A percentile compares a stretch with the other conserved stretches of the same genome.
phyloP scores from a whole-genome alignment of 2,113 vertebrate genomes.

The Notarius lentiginosus region DNA sequence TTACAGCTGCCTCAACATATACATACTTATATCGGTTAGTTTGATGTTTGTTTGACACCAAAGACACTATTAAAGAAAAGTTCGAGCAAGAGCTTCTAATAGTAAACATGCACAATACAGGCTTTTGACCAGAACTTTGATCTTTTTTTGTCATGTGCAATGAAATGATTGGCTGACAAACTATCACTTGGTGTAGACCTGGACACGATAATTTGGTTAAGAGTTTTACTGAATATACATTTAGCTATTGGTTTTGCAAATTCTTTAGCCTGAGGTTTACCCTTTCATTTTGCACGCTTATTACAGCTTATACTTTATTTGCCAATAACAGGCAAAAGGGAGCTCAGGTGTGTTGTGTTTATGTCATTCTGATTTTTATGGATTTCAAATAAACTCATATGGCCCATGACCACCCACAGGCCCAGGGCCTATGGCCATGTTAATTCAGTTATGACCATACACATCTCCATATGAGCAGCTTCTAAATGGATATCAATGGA shows the following conservation, averaged over 20 bases:
- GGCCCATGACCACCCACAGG: background rate
- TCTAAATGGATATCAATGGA: background rate
- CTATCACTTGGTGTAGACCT: background rate
- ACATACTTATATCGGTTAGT: background rate
- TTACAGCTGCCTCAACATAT: background rate
- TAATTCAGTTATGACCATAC: background rate
- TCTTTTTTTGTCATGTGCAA: background rate
- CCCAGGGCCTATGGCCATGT: conserved; percentile 8
- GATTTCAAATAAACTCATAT: background rate
- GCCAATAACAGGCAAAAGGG: background rate
- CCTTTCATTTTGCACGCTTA: background rate
- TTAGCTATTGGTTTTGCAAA: background rate
- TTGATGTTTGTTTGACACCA: background rate
- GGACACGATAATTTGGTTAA: background rate
- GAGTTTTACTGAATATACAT: background rate
- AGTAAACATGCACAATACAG: background rate
- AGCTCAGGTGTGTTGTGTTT: background rate
- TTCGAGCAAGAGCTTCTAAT: background rate
- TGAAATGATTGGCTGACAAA: background rate
- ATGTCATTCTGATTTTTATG: background rate
- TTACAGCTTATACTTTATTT: background rate
- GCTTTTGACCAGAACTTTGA: background rate
- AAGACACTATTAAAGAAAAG: background rate
- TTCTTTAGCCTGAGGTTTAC: background rate
- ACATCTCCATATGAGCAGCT: background rate